A percentile compares a stretch with the other conserved stretches of the same genome.
phyloP scores from a whole-genome alignment of 2,113 vertebrate species.

The Lampris incognitus region DNA sequence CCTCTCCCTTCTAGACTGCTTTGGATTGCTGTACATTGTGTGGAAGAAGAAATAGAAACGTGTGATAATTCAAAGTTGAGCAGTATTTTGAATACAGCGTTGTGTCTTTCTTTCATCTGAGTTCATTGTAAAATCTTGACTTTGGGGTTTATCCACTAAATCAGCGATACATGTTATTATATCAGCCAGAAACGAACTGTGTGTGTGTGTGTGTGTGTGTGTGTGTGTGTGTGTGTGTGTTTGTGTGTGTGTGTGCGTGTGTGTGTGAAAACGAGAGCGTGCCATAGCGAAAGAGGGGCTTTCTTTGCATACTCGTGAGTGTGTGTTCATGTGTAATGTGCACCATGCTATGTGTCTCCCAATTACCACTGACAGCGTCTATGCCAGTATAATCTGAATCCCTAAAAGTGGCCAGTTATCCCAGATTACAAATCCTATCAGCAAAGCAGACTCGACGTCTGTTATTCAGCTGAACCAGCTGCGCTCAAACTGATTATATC shows the following conservation, averaged over 20 bases:
- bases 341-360: constrained; percentile 5
- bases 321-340: constrained; percentile 8
- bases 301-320: neutral
- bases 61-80: neutral
- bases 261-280: neutral
- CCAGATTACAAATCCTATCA: constrained; percentile 70
- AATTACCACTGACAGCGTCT: constrained; percentile 43
- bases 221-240: too few relatives aligned
- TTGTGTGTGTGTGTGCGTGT: neutral
- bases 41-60: too few relatives aligned
- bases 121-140: too few relatives aligned
- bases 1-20: too few relatives aligned
- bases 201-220: too few relatives aligned
- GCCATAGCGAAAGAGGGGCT: neutral
- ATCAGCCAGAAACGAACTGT: too few relatives aligned
- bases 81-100: neutral
- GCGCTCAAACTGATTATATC: constrained; percentile 43
- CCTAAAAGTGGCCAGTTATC: constrained; percentile 72
- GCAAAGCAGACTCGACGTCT: constrained; percentile 42
- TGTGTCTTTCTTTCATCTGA: neutral
- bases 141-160: too few relatives aligned
- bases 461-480: constrained; percentile 50
- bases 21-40: too few relatives aligned
- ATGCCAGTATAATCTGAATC: constrained; percentile 61
- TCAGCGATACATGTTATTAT: too few relatives aligned